These are phyloP conservation scores for Eupelmus urozonus DNA, from an alignment of 2,888 invertebrate species.

Conservation along the genomic window DNA sequence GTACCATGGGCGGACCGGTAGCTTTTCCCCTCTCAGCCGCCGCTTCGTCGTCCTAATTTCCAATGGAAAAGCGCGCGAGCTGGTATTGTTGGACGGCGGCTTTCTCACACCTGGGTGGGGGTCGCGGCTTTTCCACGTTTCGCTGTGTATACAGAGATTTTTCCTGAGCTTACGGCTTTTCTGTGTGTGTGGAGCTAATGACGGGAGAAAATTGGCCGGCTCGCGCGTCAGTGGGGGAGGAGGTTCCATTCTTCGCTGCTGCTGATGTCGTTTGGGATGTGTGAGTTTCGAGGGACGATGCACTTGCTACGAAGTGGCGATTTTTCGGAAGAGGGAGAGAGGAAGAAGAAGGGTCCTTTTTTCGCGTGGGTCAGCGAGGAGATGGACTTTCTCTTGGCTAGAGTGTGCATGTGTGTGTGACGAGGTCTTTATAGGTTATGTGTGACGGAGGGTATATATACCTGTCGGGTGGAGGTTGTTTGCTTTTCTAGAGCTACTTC, in stretches of 20 bases:
- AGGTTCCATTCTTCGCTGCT: not conserved
- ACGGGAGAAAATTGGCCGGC: conserved; percentile 42
- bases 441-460: too few relatives aligned
- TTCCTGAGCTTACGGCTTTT: not conserved
- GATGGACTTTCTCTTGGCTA: conserved; percentile 19
- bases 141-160: conserved; percentile 19
- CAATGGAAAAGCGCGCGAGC: conserved; percentile 70
- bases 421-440: too few relatives aligned
- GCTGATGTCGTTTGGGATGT: not conserved
- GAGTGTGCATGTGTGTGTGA: not conserved
- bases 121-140: conserved; percentile 10
- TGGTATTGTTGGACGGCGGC: conserved; percentile 72
- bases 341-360: too few relatives aligned
- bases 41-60: too few relatives aligned
- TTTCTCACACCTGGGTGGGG: conserved; percentile 72
- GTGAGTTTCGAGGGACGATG: not conserved
- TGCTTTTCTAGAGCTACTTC: not conserved
- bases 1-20: too few relatives aligned
- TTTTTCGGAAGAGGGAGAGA: not conserved
- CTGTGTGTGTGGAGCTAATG: conserved; percentile 12
- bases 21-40: too few relatives aligned
- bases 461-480: too few relatives aligned
- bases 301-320: conserved; percentile 33
- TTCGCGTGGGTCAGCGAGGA: conserved; percentile 5
- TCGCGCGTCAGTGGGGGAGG: conserved; percentile 2